phyloP scores from a whole-genome alignment of 2,888 invertebrate species.

The Hydraecia micacea region DNA sequence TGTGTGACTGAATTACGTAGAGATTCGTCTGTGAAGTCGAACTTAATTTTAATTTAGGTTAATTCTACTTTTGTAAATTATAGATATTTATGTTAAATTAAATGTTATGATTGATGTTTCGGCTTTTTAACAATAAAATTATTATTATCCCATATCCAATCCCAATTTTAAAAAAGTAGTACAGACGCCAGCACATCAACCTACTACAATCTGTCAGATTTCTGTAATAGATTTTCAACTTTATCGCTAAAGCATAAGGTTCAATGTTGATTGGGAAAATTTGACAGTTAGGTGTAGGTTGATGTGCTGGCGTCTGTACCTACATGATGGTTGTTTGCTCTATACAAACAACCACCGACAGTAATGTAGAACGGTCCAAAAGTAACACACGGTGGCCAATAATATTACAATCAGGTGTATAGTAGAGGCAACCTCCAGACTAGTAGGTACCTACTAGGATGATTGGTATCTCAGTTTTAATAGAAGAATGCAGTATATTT shows the following conservation, averaged over 20 bases:
- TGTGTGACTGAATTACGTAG: slow-evolving; percentile 65
- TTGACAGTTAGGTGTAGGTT: too few species aligned
- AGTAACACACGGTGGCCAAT: neutral
- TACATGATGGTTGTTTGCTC: too few species aligned
- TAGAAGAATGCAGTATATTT: neutral
- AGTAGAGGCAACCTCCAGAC: neutral
- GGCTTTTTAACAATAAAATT: slow-evolving; percentile 36
- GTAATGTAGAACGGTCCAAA: neutral
- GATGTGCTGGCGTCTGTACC: too few species aligned
- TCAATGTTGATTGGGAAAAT: too few species aligned
- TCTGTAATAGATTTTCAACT: too few species aligned
- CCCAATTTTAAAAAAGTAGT: too few species aligned
- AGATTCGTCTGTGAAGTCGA: slow-evolving; percentile 57
- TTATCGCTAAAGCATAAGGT: too few species aligned
- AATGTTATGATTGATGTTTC: slow-evolving; percentile 71
- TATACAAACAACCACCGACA: neutral
- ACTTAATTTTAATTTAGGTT: slow-evolving; percentile 65
- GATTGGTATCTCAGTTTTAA: neutral
- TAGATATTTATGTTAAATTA: slow-evolving; percentile 83
- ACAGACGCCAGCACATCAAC: too few species aligned
- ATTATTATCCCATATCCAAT: neutral
- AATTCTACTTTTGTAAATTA: slow-evolving; percentile 79
- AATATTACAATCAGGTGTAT: neutral
- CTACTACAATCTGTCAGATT: too few species aligned
- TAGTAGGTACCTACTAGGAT: neutral